phyloP scores from a whole-genome alignment of 2,113 vertebrate genomes.

The human region DNA sequence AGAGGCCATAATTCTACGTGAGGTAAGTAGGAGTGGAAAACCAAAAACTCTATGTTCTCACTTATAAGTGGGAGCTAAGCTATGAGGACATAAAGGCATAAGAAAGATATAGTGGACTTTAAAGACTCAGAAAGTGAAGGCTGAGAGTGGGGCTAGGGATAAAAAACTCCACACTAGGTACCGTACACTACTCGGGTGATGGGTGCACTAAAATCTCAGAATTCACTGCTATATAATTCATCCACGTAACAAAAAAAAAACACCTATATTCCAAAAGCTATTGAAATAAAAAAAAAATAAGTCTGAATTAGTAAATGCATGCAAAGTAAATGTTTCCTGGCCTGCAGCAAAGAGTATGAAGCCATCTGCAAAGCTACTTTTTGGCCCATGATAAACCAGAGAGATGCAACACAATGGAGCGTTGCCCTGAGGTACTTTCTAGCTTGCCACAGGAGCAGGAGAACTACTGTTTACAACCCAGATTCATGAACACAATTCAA shows the following conservation, averaged over 20 bases:
- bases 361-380: not conserved
- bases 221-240: too few relatives aligned
- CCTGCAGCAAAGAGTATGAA: not conserved
- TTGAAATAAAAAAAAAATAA: not conserved
- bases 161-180: not conserved
- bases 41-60: not conserved
- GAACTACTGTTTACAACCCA: not conserved
- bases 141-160: not conserved
- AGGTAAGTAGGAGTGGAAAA: not conserved
- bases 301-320: not conserved
- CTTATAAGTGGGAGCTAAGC: not conserved
- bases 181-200: not conserved
- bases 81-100: not conserved
- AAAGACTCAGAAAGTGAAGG: not conserved
- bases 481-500: not conserved
- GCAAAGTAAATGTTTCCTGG: not conserved
- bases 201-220: not conserved
- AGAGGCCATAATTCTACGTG: not conserved
- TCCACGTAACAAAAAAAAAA: too few relatives aligned
- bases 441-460: not conserved
- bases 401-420: not conserved
- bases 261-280: too few relatives aligned
- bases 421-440: accelerated
- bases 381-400: not conserved
- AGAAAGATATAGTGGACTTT: not conserved